phyloP scores from a whole-genome alignment of 2,888 invertebrate genomes.

The Drosophila mimica region DNA sequence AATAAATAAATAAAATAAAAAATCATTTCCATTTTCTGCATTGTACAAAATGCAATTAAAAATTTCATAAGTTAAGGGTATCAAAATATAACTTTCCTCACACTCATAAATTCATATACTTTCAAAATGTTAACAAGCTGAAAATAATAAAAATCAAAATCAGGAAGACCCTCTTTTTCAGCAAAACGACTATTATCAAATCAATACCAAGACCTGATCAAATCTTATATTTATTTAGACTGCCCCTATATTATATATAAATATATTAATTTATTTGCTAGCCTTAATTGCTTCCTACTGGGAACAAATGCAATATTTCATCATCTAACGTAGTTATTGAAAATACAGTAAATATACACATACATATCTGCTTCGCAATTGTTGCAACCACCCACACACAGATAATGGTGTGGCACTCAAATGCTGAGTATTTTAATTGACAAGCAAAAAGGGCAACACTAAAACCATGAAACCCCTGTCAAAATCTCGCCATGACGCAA shows the following conservation, averaged over 20 bases:
- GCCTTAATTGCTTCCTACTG: background rate
- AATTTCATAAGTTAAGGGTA: no score
- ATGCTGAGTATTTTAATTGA: conserved; percentile 61
- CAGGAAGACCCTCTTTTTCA: background rate
- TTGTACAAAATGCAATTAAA: no score
- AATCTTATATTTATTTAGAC: background rate
- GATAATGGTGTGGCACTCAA: conserved; percentile 22
- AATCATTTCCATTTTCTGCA: no score
- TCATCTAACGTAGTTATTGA: conserved; percentile 14
- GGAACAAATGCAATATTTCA: conserved; percentile 11
- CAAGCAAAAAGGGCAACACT: conserved; percentile 45
- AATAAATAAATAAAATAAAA: no score
- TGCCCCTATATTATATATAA: conserved; percentile 29
- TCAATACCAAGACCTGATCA: background rate
- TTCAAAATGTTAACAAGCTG: background rate
- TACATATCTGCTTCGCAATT: background rate
- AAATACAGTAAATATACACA: background rate
- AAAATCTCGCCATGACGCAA: conserved; percentile 60
- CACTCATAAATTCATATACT: background rate
- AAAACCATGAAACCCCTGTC: conserved; percentile 29
- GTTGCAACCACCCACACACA: conserved; percentile 40
- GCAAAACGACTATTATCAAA: background rate
- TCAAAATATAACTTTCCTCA: background rate
- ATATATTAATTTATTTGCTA: background rate
- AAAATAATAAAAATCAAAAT: background rate